Evolutionary conservation across 64 coral and sea anemone genomes (phyloP), one percentile per base, ranked within the genome.

Genomic region (Orbicella faveolata): DNA sequence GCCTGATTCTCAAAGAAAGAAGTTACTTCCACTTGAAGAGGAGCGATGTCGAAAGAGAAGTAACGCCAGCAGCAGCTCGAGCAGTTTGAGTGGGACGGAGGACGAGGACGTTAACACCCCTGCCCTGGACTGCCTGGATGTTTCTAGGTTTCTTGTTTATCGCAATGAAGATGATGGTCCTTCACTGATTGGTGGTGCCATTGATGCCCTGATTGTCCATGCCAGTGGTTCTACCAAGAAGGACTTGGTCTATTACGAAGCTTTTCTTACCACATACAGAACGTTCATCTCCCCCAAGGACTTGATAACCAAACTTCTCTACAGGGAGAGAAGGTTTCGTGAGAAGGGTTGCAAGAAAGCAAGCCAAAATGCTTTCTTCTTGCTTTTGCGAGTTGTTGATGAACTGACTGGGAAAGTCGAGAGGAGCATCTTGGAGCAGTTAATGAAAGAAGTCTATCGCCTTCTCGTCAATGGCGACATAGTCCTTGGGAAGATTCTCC

Each of bases 201-300:
- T 95, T 36, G 97, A 99, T 96, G 97, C 97, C 66, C 79, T 99
- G 54, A 88, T 99, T 89, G 97, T 96, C 10, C 91, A 96, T 92
- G 97, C 97, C 53, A 82, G 94, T 77, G 86, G 89, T 23, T 84
- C 97, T 23, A 99, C 87, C 61, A 99, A 99, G 83, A 93, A 33
- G 73, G 97, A 99, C 90, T 79, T 91, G 61, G 88, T 95, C 37
- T 99, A 93, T 77, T 93, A 93, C 39, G 94, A 99, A 88, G 97
- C 97, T 76, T 99, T 99, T 79, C 87, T 99, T 23, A 99, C 94
- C 0, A 99, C 97, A 4, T 99, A 99, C 67, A 80, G 97, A 67
- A 95, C 97, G 37, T 99, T 96, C 63, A 96, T 99, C 37, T 81
- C 97, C 20, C 77, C 94, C 0, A 92, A 93, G 48, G 91, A 99